Evolutionary conservation across 2,797 vertebrate species (phyloP).

Genomic region (Characodon lateralis): DNA sequence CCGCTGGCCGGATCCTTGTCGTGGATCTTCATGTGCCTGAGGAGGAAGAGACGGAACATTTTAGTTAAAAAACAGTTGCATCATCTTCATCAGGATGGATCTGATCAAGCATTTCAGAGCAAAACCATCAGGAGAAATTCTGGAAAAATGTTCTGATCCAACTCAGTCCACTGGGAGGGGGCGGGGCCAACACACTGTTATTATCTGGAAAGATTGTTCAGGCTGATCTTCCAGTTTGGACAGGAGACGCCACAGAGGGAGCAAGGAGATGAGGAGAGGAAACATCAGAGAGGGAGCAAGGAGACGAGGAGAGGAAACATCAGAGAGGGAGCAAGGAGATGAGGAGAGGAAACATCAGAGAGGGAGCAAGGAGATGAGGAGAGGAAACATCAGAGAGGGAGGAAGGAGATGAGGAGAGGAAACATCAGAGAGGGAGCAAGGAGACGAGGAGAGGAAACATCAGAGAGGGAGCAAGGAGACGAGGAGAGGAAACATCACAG

Average conservation of each 20-base stretch:
- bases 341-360: background rate
- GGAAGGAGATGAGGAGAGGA: no score
- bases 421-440: background rate
- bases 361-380: background rate
- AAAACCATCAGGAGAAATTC: background rate
- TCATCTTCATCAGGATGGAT: background rate
- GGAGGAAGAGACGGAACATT: background rate
- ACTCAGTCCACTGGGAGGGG: background rate
- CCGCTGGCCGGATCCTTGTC: slow-evolving; percentile 89
- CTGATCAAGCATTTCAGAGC: background rate
- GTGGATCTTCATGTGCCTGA: slow-evolving; percentile 98
- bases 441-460: background rate
- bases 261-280: no score
- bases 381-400: background rate
- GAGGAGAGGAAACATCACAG: background rate
- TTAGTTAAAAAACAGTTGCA: background rate
- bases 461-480: background rate
- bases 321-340: background rate
- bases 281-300: background rate
- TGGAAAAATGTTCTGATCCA: background rate
- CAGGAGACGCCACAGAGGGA: background rate
- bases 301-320: background rate
- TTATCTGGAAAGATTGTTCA: no score
- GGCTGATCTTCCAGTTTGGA: no score
- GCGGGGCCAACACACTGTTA: background rate